phyloP scores from a whole-genome alignment of 2,113 vertebrate genomes.

The Megaleporinus macrocephalus region DNA sequence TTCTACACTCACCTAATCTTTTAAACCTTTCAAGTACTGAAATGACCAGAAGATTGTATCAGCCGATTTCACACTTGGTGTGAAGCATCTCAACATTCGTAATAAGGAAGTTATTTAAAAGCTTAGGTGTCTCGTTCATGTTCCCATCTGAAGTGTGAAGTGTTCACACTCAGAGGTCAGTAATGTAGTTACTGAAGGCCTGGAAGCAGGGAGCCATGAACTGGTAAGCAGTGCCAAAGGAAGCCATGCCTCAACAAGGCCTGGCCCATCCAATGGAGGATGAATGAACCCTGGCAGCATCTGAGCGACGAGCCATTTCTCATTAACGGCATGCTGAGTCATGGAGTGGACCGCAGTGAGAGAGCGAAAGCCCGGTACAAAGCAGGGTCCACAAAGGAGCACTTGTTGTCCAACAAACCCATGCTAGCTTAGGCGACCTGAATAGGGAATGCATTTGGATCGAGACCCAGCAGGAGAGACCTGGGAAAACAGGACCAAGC shows the following conservation, averaged over 20 bases:
- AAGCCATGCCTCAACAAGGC: constrained; percentile 43
- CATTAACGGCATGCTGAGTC: constrained; percentile 58
- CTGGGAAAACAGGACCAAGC: neutral
- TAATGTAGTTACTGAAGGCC: constrained; percentile 16
- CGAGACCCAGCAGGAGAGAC: constrained; percentile 34
- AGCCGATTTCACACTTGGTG: no score
- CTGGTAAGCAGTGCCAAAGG: constrained; percentile 27
- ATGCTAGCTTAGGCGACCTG: constrained; percentile 50
- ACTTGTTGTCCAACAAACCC: constrained; percentile 65
- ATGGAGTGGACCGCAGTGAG: constrained; percentile 18
- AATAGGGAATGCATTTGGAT: constrained; percentile 45
- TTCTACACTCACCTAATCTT: no score
- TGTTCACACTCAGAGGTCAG: constrained; percentile 25
- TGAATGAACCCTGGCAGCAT: constrained; percentile 54
- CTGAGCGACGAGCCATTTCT: constrained; percentile 50
- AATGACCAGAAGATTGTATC: no score
- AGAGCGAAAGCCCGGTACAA: constrained; percentile 33
- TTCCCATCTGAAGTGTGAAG: constrained; percentile 37
- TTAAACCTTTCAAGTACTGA: no score
- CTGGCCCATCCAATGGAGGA: constrained; percentile 35
- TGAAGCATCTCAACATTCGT: neutral
- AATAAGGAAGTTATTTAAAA: neutral
- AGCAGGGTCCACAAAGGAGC: constrained; percentile 57
- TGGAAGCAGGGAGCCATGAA: constrained; percentile 25
- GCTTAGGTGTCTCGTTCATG: neutral